A percentile compares a stretch with the other conserved stretches of the same genome.
phyloP scores from a whole-genome alignment of 1,140 invertebrate genomes.

The Zaprionus vittiger region DNA sequence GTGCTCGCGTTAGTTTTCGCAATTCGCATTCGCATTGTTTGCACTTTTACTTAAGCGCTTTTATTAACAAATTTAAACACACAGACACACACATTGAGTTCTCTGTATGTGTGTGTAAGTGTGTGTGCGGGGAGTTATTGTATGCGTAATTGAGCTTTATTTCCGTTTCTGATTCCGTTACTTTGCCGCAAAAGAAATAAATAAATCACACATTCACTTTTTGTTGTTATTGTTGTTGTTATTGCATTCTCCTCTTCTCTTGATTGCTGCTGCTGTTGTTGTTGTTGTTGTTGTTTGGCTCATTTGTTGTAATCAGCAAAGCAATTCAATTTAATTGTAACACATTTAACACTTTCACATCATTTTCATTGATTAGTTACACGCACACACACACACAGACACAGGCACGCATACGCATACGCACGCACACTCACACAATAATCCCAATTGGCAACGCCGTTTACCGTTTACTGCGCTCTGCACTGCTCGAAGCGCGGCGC shows the following conservation, averaged over 20 bases:
- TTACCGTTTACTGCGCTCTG: slow-evolving; percentile 46
- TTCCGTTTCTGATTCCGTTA: slow-evolving; percentile 62
- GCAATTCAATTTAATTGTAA: slow-evolving; percentile 70
- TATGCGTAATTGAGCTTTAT: slow-evolving; percentile 77
- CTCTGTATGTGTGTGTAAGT: neutral
- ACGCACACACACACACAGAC: slow-evolving; percentile 1
- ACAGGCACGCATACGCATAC: slow-evolving; percentile 16
- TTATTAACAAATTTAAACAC: slow-evolving; percentile 54
- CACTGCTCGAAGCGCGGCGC: slow-evolving; percentile 69
- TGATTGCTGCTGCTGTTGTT: slow-evolving; percentile 24
- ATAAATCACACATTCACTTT: slow-evolving; percentile 36
- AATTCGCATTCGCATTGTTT: slow-evolving; percentile 65
- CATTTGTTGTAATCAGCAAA: slow-evolving; percentile 75
- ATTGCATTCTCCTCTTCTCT: slow-evolving; percentile 42
- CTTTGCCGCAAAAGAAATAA: slow-evolving; percentile 22
- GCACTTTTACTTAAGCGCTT: slow-evolving; percentile 74
- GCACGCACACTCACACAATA: slow-evolving; percentile 42
- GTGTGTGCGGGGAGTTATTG: slow-evolving; percentile 47
- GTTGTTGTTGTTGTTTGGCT: slow-evolving; percentile 38
- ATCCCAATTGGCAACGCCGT: slow-evolving; percentile 56
- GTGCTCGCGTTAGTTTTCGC: slow-evolving; percentile 13
- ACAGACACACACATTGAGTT: neutral
- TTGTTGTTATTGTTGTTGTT: slow-evolving; percentile 32
- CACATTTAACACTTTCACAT: slow-evolving; percentile 79
- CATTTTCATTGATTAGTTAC: slow-evolving; percentile 47